Conservation (phyloP, 2,113 vertebrate species). For the Tauraco erythrolophus region DNA sequence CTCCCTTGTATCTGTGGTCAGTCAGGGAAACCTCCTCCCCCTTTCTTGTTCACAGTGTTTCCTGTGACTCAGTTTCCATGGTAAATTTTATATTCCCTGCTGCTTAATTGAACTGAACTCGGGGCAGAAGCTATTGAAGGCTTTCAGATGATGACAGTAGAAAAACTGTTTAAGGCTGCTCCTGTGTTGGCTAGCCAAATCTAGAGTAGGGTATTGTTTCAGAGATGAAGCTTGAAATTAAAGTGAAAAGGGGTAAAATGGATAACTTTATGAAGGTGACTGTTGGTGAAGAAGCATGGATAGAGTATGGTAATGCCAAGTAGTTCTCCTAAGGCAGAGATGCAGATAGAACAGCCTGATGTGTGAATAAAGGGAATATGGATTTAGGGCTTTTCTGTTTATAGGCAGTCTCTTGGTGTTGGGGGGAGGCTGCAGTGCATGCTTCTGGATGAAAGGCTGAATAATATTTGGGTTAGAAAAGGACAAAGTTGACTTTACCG, state of each 20-base stretch:
- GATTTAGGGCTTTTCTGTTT: neutral
- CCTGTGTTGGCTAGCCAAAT: neutral
- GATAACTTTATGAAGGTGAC: neutral
- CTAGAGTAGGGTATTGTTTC: neutral
- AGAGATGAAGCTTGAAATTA: neutral
- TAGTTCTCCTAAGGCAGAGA: neutral
- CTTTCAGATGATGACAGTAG: neutral
- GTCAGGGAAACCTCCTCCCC: neutral
- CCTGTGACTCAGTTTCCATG: neutral
- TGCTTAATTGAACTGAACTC: neutral
- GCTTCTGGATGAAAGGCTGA: neutral
- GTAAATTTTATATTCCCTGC: neutral
- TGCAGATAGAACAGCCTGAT: neutral
- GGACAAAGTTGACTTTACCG: neutral
- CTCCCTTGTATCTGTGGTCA: neutral
- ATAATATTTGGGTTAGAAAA: neutral
- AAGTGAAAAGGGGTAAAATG: neutral
- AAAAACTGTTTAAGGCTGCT: neutral
- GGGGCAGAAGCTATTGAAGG: neutral
- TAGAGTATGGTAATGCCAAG: neutral
- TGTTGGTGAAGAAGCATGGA: neutral
- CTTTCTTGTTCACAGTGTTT: neutral
- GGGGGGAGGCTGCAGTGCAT: neutral
- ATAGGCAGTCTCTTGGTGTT: neutral
- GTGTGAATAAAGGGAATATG: neutral